phyloP scores from a whole-genome alignment of 2,113 vertebrate genomes.

The Rhinolophus sinicus region DNA sequence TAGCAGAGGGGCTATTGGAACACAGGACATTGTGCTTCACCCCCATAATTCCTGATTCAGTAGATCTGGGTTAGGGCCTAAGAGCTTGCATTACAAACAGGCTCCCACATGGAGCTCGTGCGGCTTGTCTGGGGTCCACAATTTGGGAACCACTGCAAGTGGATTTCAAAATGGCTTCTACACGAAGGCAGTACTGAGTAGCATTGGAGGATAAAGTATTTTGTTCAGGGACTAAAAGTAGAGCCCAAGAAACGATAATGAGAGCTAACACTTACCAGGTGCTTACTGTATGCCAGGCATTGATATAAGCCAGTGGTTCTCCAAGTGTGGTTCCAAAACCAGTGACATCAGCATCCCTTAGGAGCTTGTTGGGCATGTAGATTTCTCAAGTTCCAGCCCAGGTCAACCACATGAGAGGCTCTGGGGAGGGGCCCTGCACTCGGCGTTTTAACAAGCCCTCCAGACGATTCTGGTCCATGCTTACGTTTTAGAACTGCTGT shows the following conservation, averaged over 20 bases:
- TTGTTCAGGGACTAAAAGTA: background rate
- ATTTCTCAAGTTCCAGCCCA: background rate
- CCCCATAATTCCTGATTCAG: background rate
- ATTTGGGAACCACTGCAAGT: background rate
- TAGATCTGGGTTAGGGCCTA: background rate
- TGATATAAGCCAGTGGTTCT: background rate
- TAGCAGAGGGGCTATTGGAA: background rate
- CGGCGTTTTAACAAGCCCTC: background rate
- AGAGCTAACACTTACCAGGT: background rate
- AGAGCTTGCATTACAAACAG: background rate
- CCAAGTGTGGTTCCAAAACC: background rate
- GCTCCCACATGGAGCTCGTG: background rate
- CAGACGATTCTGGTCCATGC: background rate
- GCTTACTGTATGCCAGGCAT: background rate
- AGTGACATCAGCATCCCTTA: background rate
- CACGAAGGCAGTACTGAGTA: background rate
- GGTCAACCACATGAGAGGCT: background rate
- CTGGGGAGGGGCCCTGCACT: background rate
- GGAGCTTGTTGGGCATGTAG: background rate
- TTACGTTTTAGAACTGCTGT: background rate
- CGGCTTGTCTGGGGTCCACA: background rate
- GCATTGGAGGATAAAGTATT: background rate
- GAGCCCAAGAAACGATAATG: background rate
- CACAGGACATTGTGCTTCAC: background rate
- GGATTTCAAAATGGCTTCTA: background rate